phyloP scores from a whole-genome alignment of 2,113 vertebrate species.

The Lonchura striata region DNA sequence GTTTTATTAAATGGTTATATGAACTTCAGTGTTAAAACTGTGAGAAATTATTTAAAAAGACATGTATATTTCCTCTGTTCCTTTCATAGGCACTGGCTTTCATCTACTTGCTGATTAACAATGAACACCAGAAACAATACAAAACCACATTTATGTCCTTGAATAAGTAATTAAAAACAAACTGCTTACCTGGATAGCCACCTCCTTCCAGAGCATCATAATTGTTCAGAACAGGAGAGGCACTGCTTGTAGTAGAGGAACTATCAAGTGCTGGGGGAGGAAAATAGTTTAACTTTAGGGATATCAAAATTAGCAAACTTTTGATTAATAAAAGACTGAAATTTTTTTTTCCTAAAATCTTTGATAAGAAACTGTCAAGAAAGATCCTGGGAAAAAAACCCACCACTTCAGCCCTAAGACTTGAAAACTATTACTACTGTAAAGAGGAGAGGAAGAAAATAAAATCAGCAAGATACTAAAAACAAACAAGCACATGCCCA shows the following conservation, averaged over 20 bases:
- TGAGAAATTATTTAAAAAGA: background rate
- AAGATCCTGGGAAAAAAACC: background rate
- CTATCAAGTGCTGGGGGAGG: slow-evolving; percentile 83
- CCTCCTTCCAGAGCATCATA: slow-evolving; percentile 93
- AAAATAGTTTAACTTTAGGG: background rate
- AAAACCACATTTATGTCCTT: background rate
- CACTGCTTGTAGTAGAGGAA: slow-evolving; percentile 92
- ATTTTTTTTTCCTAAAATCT: background rate
- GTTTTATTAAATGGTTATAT: background rate
- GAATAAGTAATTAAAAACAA: background rate
- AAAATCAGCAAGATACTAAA: background rate
- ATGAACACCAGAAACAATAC: background rate
- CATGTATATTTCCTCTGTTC: background rate
- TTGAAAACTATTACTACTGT: background rate
- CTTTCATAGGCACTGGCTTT: background rate
- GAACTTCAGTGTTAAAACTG: background rate
- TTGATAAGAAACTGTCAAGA: background rate
- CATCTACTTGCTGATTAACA: background rate
- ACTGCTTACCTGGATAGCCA: slow-evolving; percentile 82
- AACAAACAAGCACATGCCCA: background rate
- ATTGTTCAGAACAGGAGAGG: slow-evolving; percentile 89
- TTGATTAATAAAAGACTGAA: background rate
- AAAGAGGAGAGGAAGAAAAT: background rate
- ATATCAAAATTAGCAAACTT: background rate
- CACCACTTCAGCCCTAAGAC: background rate